Evolutionary conservation across 2,797 vertebrate genomes (phyloP).

Genomic region (Eulemur rubriventer): DNA sequence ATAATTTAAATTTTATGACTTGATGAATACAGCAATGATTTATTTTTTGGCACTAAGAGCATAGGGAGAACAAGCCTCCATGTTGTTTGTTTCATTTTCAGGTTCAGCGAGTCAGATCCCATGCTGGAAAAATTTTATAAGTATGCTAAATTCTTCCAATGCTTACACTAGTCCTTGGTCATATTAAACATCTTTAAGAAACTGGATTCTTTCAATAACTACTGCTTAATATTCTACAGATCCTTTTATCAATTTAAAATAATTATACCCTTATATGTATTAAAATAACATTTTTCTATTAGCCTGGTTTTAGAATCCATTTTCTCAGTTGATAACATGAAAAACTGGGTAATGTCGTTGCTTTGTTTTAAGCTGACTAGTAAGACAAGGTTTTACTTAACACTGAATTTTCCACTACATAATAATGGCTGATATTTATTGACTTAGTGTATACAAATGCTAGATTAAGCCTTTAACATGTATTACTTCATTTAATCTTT

Average conservation of each 20-base stretch:
- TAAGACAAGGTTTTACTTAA: not conserved
- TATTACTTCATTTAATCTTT: not conserved
- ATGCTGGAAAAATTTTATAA: slow-evolving; percentile 35
- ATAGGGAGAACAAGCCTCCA: slow-evolving; percentile 20
- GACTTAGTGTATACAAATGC: not conserved
- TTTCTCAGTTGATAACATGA: not conserved
- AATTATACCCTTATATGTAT: not conserved
- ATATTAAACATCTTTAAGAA: slow-evolving; percentile 19
- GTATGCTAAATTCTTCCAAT: slow-evolving; percentile 9
- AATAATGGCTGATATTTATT: not conserved
- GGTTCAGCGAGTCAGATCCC: slow-evolving; percentile 19
- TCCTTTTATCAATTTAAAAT: slow-evolving; percentile 38
- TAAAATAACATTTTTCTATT: slow-evolving; percentile 13
- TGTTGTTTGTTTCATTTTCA: slow-evolving; percentile 54
- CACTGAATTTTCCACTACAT: not conserved
- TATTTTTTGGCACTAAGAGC: slow-evolving; percentile 36
- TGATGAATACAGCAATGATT: slow-evolving; percentile 32
- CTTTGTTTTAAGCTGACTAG: not conserved
- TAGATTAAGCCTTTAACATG: not conserved
- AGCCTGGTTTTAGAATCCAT: slow-evolving; percentile 3
- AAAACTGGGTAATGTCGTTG: not conserved
- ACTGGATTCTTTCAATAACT: not conserved
- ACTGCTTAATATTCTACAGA: not conserved
- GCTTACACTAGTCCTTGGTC: not conserved
- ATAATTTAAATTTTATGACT: slow-evolving; percentile 51